phyloP scores from a whole-genome alignment of 2,113 vertebrate species.

The Oryctolagus cuniculus region DNA sequence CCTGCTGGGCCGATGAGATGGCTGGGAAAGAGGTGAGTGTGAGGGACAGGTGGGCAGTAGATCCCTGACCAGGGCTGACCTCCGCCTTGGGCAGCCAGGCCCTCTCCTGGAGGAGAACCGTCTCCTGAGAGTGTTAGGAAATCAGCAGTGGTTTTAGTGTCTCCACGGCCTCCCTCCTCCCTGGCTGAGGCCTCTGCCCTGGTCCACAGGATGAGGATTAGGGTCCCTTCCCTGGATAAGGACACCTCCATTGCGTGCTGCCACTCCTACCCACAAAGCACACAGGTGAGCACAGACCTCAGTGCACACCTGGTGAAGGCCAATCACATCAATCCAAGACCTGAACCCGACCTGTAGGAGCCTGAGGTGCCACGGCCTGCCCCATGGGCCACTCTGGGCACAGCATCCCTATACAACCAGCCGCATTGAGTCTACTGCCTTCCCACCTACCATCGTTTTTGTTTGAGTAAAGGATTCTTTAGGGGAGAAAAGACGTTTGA shows the following conservation, averaged over 20 bases:
- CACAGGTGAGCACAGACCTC: background rate
- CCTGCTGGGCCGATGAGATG: background rate
- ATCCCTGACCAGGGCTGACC: background rate
- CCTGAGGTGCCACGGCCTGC: too few relatives aligned
- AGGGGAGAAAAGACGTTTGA: background rate
- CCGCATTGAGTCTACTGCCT: background rate
- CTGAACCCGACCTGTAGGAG: background rate
- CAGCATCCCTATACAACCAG: background rate
- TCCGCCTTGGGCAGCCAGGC: background rate
- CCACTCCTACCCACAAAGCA: background rate
- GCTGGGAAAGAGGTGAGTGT: background rate
- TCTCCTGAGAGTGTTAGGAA: background rate
- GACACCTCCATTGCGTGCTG: background rate
- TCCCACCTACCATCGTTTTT: background rate
- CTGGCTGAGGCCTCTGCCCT: background rate
- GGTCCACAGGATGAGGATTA: background rate
- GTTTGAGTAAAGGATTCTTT: background rate
- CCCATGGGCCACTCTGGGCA: background rate
- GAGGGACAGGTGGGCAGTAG: background rate
- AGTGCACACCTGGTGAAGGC: background rate
- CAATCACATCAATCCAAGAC: background rate
- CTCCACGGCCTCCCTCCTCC: background rate
- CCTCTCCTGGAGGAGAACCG: background rate
- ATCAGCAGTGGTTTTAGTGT: background rate
- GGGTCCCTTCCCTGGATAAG: background rate